A percentile compares a stretch with the other conserved stretches of the same genome.
phyloP scores from a whole-genome alignment of 1,140 invertebrate genomes.

The Trinorchestia longiramus region DNA sequence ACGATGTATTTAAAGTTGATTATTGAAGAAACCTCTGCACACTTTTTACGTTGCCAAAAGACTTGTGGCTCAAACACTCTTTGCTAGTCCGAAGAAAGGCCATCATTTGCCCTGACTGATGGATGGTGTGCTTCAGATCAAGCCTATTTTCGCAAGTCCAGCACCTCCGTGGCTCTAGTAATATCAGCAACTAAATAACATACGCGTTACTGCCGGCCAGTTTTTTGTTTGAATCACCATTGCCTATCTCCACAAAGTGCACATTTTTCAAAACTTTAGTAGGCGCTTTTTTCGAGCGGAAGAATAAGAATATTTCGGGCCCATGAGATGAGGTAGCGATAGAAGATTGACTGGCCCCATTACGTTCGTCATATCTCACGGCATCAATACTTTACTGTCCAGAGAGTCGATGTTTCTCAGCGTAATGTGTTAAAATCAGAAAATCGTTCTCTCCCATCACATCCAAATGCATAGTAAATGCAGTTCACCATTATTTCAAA shows the following conservation, averaged over 20 bases:
- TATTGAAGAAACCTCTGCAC: neutral
- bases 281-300: neutral
- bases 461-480: neutral
- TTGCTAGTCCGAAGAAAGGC: neutral
- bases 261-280: neutral
- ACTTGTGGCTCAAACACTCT: neutral
- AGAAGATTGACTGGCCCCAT: neutral
- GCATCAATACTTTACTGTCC: neutral
- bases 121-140: neutral
- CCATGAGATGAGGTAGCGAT: neutral
- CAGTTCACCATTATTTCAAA: neutral
- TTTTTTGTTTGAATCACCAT: neutral
- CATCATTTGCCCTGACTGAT: conserved; percentile 2
- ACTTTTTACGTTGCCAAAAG: neutral
- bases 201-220: neutral
- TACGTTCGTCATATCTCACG: neutral
- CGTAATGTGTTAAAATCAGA: neutral
- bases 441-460: neutral
- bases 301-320: neutral
- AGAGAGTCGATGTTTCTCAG: neutral
- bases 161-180: neutral
- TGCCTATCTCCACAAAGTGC: neutral
- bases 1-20: neutral
- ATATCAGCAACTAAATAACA: neutral
- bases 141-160: neutral